These are phyloP conservation scores for Uloborus plumipes DNA, from an alignment of 2,888 invertebrate species.

Conservation along the genomic window DNA sequence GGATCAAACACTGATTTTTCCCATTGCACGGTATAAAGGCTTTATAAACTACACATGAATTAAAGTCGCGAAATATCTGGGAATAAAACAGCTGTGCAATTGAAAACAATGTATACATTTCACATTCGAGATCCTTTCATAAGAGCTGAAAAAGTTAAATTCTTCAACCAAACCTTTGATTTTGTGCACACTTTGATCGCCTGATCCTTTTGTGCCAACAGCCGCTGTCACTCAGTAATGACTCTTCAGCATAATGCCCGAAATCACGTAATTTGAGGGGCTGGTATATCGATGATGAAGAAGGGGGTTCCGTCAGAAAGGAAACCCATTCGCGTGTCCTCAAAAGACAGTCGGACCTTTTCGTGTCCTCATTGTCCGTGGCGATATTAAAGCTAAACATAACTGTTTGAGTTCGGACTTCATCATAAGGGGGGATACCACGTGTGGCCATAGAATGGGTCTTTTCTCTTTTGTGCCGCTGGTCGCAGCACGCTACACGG, in stretches of 20 bases:
- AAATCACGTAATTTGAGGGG: slow-evolving; percentile 31
- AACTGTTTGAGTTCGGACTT: slow-evolving; percentile 22
- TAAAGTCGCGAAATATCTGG: too few relatives aligned
- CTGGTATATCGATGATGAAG: too few relatives aligned
- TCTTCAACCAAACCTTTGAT: slow-evolving; percentile 17
- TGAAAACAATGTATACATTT: background rate
- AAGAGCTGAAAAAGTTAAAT: too few relatives aligned
- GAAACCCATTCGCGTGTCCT: slow-evolving; percentile 17
- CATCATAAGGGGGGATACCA: background rate
- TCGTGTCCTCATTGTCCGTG: slow-evolving; percentile 21
- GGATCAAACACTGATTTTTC: too few relatives aligned
- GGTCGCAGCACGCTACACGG: background rate
- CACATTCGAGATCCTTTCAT: too few relatives aligned
- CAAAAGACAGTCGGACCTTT: slow-evolving; percentile 3
- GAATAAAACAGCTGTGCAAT: background rate
- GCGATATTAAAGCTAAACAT: slow-evolving; percentile 1
- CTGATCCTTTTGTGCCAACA: slow-evolving; percentile 14
- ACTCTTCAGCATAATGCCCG: slow-evolving; percentile 12
- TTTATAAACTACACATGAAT: too few relatives aligned
- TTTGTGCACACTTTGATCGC: slow-evolving; percentile 6
- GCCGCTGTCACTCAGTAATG: slow-evolving; percentile 16
- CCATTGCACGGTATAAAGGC: too few relatives aligned
- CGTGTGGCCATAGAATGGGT: background rate
- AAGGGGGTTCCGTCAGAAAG: background rate
- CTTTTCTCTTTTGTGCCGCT: slow-evolving; percentile 3